These are phyloP conservation scores for Platycercus adscitus DNA, from an alignment of 2,113 vertebrate genomes.

Conservation along the genomic window DNA sequence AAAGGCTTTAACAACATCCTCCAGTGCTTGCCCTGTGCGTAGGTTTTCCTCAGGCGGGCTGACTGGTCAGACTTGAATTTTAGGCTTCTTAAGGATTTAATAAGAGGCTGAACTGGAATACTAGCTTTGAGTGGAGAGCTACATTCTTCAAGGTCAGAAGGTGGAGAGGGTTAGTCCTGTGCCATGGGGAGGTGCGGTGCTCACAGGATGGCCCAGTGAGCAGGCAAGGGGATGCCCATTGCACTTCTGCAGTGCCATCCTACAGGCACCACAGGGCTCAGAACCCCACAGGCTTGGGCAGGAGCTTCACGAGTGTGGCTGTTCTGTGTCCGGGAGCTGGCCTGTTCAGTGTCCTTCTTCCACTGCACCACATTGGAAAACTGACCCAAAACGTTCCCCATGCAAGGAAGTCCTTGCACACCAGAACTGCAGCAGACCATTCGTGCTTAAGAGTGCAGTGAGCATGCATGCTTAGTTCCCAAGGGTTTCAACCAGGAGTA, in stretches of 20 bases:
- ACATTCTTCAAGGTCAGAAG: constrained; percentile 37
- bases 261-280: rapidly evolving
- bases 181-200: background rate
- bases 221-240: background rate
- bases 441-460: background rate
- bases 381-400: background rate
- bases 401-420: rapidly evolving
- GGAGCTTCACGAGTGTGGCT: rapidly evolving
- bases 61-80: constrained; percentile 40
- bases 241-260: background rate
- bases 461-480: background rate
- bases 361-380: background rate
- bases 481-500: background rate
- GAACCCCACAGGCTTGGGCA: background rate
- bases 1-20: background rate
- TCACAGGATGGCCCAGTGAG: background rate
- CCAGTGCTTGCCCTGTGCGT: background rate
- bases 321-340: background rate
- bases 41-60: background rate
- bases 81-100: constrained; percentile 50
- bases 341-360: background rate
- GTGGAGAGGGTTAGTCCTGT: background rate
- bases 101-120: constrained; percentile 39
- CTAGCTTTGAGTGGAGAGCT: background rate
- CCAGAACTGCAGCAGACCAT: background rate